Base-by-base conservation (phyloP, 1,140 invertebrate genomes). In the Lucilia cuprina region DNA sequence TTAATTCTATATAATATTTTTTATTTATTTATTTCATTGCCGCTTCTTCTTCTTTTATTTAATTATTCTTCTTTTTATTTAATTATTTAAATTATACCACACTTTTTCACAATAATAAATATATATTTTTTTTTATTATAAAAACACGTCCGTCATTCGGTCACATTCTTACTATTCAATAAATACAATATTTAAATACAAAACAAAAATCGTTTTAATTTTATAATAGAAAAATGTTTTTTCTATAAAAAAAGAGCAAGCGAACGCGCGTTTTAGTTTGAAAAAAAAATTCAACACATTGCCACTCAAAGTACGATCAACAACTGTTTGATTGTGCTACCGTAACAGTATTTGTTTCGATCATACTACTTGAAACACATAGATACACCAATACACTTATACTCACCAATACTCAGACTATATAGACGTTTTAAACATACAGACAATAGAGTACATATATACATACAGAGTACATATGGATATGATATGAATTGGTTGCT, bases 271-370 rank as follows among this genome's bases (percentile, higher is more conserved):
- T 80, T 70, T 21, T 21, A 12, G n/a, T 70, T 70, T 49, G n/a
- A 80, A 49, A 41, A 77, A 80, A 49, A 41, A 77, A 77, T 41
- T 41, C 74, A 77, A 80, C 41, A 80, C 77, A 80, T 19, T 80
- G 77, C 77, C 77, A 80, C 77, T 80, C 77, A 80, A 80, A 80
- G 41, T 49, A 80, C 77, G 77, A 80, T 80, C 77, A 80, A 80
- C 77, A 80, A 80, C 77, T 80, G 47, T 47, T 47, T 78, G 75
- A 5, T 12, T 35, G 77, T 19, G 77, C 77, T 80, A 80, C 77
- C 77, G 77, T 80, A 80, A 50, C 65, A 70, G 65, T 70, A 70
- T 70, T 70, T 70, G 65, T 25, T 70, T n/a, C 19, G 65, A 70
- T 19, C 5, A 21, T 19, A 70, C n/a, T 12, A 9, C 19, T n/a